Evolutionary conservation across 2,797 vertebrate species (phyloP).

Genomic region (Cyprinodon diabolis): DNA sequence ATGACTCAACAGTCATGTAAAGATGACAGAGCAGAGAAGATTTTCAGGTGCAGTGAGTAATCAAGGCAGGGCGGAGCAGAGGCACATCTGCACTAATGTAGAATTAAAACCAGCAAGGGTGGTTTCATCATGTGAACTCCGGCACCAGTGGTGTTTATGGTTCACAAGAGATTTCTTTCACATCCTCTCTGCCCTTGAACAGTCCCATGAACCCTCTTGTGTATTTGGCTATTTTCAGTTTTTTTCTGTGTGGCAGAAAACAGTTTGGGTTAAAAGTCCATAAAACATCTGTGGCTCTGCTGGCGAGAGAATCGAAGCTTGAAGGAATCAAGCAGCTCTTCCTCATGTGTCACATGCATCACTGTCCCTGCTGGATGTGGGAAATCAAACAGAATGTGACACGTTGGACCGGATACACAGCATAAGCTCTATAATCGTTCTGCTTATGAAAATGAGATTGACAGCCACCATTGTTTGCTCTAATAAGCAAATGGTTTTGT

Average conservation of each 20-base stretch:
- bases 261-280: slow-evolving; percentile 4
- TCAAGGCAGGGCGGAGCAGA: slow-evolving; percentile 37
- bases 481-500: slow-evolving; percentile 57
- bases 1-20: slow-evolving; percentile 11
- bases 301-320: slow-evolving; percentile 11
- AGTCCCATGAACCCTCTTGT: not conserved
- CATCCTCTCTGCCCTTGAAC: slow-evolving; percentile 2
- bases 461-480: slow-evolving; percentile 68
- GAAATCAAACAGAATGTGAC: slow-evolving; percentile 44
- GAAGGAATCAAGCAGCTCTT: slow-evolving; percentile 14
- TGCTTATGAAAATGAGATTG: slow-evolving; percentile 70
- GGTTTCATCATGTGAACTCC: slow-evolving; percentile 10
- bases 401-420: slow-evolving; percentile 44
- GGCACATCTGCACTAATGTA: slow-evolving; percentile 5
- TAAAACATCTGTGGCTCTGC: slow-evolving; percentile 3
- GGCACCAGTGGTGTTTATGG: not conserved
- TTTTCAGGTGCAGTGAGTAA: slow-evolving; percentile 48
- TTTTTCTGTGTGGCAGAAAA: not conserved
- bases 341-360: slow-evolving; percentile 28
- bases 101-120: slow-evolving; percentile 10
- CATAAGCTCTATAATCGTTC: slow-evolving; percentile 62
- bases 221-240: not conserved
- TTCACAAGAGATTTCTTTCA: not conserved
- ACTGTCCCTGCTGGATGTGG: slow-evolving; percentile 44
- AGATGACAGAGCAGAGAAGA: slow-evolving; percentile 18